Conservation (phyloP, 1,140 invertebrate species). For the Diuraphis noxia region DNA sequence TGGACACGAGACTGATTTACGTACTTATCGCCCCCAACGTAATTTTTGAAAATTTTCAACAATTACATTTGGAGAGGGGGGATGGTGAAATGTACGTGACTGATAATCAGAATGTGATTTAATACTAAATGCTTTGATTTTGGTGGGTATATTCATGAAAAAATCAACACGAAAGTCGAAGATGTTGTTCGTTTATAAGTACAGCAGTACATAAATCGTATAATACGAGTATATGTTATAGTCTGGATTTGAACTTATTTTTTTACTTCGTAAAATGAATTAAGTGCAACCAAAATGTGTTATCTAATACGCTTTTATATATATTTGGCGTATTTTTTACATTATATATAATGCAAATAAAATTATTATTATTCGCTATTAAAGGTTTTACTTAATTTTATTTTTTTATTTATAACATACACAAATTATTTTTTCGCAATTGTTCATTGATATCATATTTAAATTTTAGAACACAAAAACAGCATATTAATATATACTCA, state of each 20-base stretch:
- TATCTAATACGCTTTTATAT: no score
- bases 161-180: background rate
- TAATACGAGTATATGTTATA: no score
- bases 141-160: background rate
- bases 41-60: no score
- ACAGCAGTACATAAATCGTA: background rate
- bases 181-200: background rate
- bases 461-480: background rate
- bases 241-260: background rate
- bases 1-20: background rate
- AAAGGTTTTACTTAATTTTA: background rate
- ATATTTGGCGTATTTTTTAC: no score
- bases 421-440: background rate
- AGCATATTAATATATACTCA: constrained; percentile 60
- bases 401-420: background rate
- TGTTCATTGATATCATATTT: background rate
- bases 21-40: no score
- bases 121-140: background rate
- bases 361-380: background rate
- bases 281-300: background rate
- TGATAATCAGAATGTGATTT: no score
- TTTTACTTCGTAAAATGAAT: background rate
- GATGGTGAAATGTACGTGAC: no score
- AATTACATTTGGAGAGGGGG: no score
- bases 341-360: background rate